Evolutionary conservation across 2,888 invertebrate genomes (phyloP).

Genomic region (Spodoptera picta): DNA sequence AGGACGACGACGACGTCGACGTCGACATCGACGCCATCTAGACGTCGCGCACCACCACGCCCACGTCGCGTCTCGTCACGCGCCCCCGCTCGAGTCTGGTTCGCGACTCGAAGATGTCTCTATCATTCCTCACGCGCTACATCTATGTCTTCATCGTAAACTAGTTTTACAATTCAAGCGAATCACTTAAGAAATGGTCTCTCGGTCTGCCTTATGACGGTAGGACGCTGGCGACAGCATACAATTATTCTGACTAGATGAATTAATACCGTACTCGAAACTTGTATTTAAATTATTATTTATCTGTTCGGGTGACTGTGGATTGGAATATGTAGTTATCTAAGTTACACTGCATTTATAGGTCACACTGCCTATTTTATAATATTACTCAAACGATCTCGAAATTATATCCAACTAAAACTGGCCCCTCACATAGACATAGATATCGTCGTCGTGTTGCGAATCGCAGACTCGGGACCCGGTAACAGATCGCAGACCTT

Average conservation of each 20-base stretch:
- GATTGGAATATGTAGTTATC: background rate
- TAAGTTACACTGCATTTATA: slow-evolving; percentile 45
- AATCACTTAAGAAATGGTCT: background rate
- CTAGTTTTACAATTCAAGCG: background rate
- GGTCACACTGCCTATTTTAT: slow-evolving; percentile 33
- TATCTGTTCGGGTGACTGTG: background rate
- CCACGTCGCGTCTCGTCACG: slow-evolving; percentile 5
- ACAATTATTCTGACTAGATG: background rate
- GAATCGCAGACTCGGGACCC: slow-evolving; percentile 38
- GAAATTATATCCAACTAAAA: slow-evolving; percentile 17
- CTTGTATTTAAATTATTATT: slow-evolving; percentile 11
- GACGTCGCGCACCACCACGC: slow-evolving; percentile 54
- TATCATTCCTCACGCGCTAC: slow-evolving; percentile 29
- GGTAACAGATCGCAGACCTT: slow-evolving; percentile 37
- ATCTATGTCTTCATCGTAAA: slow-evolving; percentile 10
- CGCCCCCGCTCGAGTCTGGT: slow-evolving; percentile 19
- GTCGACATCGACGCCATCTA: slow-evolving; percentile 98
- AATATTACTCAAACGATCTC: slow-evolving; percentile 25
- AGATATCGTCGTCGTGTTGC: slow-evolving; percentile 39
- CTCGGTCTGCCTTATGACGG: background rate
- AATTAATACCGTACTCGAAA: background rate
- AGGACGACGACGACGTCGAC: slow-evolving; percentile 94
- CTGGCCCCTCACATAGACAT: slow-evolving; percentile 1
- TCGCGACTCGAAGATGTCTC: slow-evolving; percentile 30
- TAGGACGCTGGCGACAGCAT: background rate